phyloP scores from a whole-genome alignment of 1,140 invertebrate species.

The Harlomillsia oculata region DNA sequence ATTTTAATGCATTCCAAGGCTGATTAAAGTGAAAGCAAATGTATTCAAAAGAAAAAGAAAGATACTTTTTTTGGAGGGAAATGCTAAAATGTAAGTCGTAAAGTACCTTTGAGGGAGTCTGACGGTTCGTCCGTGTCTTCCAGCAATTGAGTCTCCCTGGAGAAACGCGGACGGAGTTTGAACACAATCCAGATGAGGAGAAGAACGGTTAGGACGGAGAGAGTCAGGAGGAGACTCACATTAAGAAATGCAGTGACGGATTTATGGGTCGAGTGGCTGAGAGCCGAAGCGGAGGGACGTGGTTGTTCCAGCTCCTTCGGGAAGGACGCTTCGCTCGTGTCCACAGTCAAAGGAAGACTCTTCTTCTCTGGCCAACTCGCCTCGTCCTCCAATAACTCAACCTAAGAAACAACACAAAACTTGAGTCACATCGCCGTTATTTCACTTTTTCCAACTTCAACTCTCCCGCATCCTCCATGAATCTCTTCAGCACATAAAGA shows the following conservation, averaged over 20 bases:
- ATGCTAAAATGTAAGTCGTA: no score
- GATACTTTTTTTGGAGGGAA: no score
- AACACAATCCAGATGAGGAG: slow-evolving; percentile 7
- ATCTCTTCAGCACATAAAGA: background rate
- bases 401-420: slow-evolving; percentile 19
- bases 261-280: slow-evolving; percentile 26
- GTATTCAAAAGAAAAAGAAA: no score
- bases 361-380: slow-evolving; percentile 5
- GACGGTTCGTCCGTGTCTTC: slow-evolving; percentile 11
- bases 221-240: slow-evolving; percentile 18
- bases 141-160: slow-evolving; percentile 15
- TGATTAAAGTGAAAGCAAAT: no score
- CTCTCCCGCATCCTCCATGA: background rate
- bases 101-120: no score
- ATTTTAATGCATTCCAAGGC: no score
- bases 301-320: slow-evolving; percentile 12
- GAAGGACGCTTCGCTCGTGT: slow-evolving; percentile 28
- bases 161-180: slow-evolving; percentile 1
- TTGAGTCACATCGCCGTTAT: slow-evolving; percentile 1
- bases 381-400: slow-evolving; percentile 24
- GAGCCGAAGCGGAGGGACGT: slow-evolving; percentile 1
- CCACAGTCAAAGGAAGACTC: slow-evolving; percentile 23
- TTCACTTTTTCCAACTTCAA: slow-evolving; percentile 15
- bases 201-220: slow-evolving; percentile 14
- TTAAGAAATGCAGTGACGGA: slow-evolving; percentile 24